phyloP scores from a whole-genome alignment of 1,140 invertebrate genomes.

The Drepana arcuata region DNA sequence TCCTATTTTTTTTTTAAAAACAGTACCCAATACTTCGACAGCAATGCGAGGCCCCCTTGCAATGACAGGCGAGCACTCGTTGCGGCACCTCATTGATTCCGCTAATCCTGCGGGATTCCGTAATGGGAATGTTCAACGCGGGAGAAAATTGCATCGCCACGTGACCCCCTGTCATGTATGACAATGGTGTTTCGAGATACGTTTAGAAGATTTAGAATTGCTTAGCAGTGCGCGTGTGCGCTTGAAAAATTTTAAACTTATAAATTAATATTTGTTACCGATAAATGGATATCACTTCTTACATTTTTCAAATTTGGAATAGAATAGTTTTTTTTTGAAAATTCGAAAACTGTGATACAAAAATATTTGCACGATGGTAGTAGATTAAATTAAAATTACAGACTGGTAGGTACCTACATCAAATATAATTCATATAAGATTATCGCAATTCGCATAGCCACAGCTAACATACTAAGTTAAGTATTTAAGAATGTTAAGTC shows the following conservation, averaged over 20 bases:
- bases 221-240: background rate
- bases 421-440: background rate
- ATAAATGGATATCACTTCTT: no score
- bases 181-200: background rate
- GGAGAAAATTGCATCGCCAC: slow-evolving; percentile 19
- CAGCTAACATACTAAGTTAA: background rate
- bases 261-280: background rate
- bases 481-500: background rate
- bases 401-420: background rate
- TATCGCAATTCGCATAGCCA: background rate
- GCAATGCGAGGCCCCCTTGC: no score
- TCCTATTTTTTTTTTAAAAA: no score
- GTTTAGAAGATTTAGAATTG: background rate
- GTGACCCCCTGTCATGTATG: slow-evolving; percentile 1
- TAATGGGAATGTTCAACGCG: slow-evolving; percentile 24
- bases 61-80: slow-evolving; percentile 12
- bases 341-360: no score
- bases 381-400: no score
- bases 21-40: no score
- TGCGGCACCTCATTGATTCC: slow-evolving; percentile 35
- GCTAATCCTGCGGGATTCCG: slow-evolving; percentile 37
- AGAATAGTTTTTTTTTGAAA: no score
- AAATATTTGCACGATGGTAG: no score
- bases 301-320: no score
- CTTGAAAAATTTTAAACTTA: background rate